Percentiles rank a stretch among this genome's conserved stretches.
phyloP scores from a whole-genome alignment of 2,888 invertebrate genomes.

The Lepidonotus clava region DNA sequence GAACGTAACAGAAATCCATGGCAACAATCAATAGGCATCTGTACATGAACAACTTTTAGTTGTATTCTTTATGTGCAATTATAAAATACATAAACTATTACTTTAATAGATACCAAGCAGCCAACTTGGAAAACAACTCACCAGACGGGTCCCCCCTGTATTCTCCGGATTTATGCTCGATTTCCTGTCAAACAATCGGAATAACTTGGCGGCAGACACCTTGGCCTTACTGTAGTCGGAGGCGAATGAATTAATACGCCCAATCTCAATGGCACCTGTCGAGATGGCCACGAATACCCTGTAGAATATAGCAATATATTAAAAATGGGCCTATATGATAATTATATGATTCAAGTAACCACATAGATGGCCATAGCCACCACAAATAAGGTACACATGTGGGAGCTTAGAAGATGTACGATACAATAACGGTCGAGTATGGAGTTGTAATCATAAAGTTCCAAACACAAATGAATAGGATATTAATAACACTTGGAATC shows the following conservation, averaged over 20 bases:
- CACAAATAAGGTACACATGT: neutral
- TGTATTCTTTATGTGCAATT: too few species aligned
- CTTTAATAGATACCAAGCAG: too few species aligned
- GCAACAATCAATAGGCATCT: too few species aligned
- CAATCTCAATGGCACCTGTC: conserved; percentile 67
- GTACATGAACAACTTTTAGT: too few species aligned
- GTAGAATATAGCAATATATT: conserved; percentile 31
- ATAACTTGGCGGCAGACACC: conserved; percentile 74
- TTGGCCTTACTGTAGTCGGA: conserved; percentile 77
- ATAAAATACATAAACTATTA: too few species aligned
- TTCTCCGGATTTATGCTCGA: conserved; percentile 73
- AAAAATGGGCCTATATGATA: neutral
- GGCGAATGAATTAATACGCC: conserved; percentile 72
- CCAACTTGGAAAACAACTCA: too few species aligned
- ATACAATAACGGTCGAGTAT: too few species aligned
- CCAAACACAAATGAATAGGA: too few species aligned
- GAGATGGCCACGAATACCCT: conserved; percentile 73
- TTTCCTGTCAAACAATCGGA: conserved; percentile 71
- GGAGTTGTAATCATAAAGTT: too few species aligned
- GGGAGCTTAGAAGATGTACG: too few species aligned
- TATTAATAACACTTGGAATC: too few species aligned
- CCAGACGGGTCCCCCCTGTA: conserved; percentile 68
- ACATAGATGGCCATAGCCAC: neutral
- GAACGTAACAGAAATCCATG: too few species aligned
- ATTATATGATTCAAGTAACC: neutral